Percentiles rank a stretch among this genome's conserved stretches.
phyloP scores from a whole-genome alignment of 2,113 vertebrate genomes.

The Apodemus speciosus region DNA sequence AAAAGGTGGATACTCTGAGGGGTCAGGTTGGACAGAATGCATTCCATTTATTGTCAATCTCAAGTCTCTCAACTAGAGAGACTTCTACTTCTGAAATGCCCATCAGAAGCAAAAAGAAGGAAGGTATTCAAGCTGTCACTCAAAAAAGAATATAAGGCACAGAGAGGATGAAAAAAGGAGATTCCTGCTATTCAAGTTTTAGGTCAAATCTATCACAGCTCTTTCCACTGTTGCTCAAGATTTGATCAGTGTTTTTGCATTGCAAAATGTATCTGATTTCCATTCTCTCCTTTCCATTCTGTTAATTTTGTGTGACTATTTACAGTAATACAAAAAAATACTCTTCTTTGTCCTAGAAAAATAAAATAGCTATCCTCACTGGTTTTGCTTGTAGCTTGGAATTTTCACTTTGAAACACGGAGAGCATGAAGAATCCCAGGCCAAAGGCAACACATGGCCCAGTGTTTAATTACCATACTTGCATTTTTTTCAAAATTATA shows the following conservation, averaged over 20 bases:
- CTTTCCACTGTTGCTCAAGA: background rate
- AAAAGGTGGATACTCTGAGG: background rate
- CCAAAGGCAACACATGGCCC: background rate
- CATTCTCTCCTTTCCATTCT: slow-evolving; percentile 7
- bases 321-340: slow-evolving; percentile 5
- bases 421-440: background rate
- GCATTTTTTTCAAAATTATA: background rate
- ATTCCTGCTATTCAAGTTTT: background rate
- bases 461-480: background rate
- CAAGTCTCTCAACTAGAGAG: background rate
- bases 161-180: background rate
- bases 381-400: slow-evolving; percentile 6
- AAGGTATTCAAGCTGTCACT: background rate
- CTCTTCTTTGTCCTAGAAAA: background rate
- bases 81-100: background rate
- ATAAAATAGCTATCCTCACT: slow-evolving; percentile 21
- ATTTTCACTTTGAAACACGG: slow-evolving; percentile 4
- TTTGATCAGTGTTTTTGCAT: background rate
- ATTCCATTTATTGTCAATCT: background rate
- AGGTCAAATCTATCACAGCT: background rate
- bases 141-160: slow-evolving; percentile 43
- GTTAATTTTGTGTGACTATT: slow-evolving; percentile 17
- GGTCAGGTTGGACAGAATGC: background rate
- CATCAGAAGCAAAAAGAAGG: slow-evolving; percentile 29
- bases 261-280: slow-evolving; percentile 32